Base-by-base conservation (phyloP, 2,888 invertebrate genomes). In the Stramonita haemastoma region DNA sequence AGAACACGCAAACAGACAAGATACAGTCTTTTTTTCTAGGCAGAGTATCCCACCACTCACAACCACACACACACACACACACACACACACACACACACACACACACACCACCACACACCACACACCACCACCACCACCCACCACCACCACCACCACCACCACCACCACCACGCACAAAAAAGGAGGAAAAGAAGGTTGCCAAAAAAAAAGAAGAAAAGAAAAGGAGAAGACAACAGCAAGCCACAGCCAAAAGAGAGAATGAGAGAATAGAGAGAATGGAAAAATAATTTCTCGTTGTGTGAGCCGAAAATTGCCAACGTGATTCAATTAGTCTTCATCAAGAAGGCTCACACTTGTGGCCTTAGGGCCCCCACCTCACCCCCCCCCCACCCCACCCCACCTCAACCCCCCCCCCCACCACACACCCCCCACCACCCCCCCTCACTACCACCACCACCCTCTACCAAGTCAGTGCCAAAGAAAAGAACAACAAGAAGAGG, bases 261-360 rank as follows among this genome's bases (percentile, higher is more conserved):
- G 86, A 66, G 66, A 11, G 56, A 5, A 36, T 32, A 11, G 36
- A 77, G 26, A 77, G 73, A 89, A 89, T 89, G 85, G 89, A 70
- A 56, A 70, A 89, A 66, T 85, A 85, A 89, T 85, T 85, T 56
- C 89, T 89, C 89, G 83, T 89, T 89, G 70, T 89, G 89, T 32
- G 46, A 34, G 84, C 46, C 36, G 89, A 89, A 89, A 89, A 89
- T 89, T 70, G 89, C 73, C 36, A n/a, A 66, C 89, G 36, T 85
- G 89, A 89, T 85, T 89, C 89, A 85, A 89, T 89, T 89, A 89
- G 70, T 19, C 73, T 56, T 89, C 89, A 89, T 89, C 89, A 70
- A 56, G 46, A 32, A 34, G 46, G 84, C 84, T 29, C 46, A 29
- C 85, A 73, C 89, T 26, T 5, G 32, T 17, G n/a, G 32, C 17